Conservation (phyloP, 2,113 vertebrate genomes). For the Alectura lathami region DNA sequence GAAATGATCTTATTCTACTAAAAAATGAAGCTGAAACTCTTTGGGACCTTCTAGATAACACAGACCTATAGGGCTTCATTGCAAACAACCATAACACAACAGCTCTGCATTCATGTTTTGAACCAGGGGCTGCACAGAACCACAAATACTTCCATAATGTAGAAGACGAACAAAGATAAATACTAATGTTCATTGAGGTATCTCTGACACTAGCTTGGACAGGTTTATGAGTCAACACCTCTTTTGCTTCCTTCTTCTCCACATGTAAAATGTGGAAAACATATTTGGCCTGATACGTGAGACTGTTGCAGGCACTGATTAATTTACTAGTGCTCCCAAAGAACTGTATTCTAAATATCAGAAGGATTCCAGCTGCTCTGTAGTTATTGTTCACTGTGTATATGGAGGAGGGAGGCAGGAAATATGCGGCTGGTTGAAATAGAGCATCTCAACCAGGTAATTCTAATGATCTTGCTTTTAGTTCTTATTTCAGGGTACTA, state of each 20-base stretch:
- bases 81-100: not conserved
- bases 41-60: not conserved
- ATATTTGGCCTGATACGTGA: accelerated
- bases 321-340: not conserved
- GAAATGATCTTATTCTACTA: not conserved
- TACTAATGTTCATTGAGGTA: not conserved
- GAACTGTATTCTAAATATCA: not conserved
- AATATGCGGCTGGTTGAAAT: not conserved
- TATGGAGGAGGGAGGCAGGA: not conserved
- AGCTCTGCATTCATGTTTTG: not conserved
- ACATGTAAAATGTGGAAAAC: not conserved
- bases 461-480: slow-evolving; percentile 7
- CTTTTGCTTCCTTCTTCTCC: not conserved
- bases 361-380: not conserved
- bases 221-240: not conserved
- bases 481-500: slow-evolving; percentile 41
- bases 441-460: not conserved
- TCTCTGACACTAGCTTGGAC: not conserved
- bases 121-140: not conserved
- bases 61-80: not conserved
- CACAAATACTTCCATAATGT: not conserved
- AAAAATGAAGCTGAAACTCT: not conserved
- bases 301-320: not conserved
- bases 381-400: not conserved
- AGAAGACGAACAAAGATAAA: not conserved